These are phyloP conservation scores for Heliconius congener DNA, from an alignment of 1,140 invertebrate species.

Conservation along the genomic window DNA sequence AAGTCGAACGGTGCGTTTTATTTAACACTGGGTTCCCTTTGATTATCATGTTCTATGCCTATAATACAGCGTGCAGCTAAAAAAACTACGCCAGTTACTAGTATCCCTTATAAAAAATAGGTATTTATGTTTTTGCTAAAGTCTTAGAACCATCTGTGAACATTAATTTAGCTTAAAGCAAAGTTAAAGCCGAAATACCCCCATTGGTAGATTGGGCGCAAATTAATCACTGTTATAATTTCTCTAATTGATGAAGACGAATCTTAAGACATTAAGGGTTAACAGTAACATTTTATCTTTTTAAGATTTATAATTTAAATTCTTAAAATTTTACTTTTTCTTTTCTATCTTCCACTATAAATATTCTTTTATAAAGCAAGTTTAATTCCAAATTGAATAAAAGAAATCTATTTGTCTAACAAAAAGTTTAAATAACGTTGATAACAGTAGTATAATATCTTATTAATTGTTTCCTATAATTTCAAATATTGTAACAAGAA, in stretches of 20 bases:
- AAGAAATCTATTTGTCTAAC: too few relatives aligned
- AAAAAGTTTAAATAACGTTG: too few relatives aligned
- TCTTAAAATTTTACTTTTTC: too few relatives aligned
- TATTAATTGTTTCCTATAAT: too few relatives aligned
- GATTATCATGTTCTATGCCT: background rate
- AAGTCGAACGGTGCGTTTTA: background rate
- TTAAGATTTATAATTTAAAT: background rate
- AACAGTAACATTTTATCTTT: background rate
- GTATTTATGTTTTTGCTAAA: background rate
- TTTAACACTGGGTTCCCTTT: background rate
- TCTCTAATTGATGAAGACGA: conserved; percentile 54
- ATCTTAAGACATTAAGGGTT: conserved; percentile 39
- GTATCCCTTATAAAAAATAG: background rate
- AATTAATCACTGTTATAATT: conserved; percentile 53
- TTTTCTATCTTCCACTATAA: too few relatives aligned
- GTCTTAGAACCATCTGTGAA: background rate
- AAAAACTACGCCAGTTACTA: background rate
- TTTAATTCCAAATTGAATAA: too few relatives aligned
- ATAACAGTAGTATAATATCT: too few relatives aligned
- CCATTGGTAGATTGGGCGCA: background rate
- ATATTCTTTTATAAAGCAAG: too few relatives aligned
- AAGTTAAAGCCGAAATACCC: background rate
- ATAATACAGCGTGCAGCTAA: background rate
- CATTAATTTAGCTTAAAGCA: conserved; percentile 3
- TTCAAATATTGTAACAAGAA: too few relatives aligned